These are phyloP conservation scores for Diabrotica balteata DNA, from an alignment of 2,888 invertebrate genomes.

Conservation along the genomic window DNA sequence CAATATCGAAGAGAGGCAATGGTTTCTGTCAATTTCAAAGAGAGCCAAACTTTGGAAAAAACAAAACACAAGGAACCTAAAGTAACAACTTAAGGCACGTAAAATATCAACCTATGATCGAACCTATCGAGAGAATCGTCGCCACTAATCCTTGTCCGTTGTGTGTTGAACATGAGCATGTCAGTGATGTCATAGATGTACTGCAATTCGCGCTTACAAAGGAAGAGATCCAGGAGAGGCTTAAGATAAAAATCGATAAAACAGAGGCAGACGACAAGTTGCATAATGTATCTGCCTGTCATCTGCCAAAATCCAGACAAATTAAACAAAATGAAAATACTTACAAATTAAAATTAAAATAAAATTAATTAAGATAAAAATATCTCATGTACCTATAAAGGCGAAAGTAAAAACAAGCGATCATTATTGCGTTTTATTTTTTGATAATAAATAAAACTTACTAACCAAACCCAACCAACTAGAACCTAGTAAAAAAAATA, in stretches of 20 bases:
- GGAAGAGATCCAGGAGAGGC: constrained; percentile 54
- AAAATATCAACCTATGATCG: constrained; percentile 52
- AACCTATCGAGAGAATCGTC: constrained; percentile 56
- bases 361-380: too few relatives aligned
- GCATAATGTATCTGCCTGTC: constrained; percentile 64
- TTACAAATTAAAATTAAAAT: too few relatives aligned
- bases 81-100: constrained; percentile 55
- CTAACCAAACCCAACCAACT: too few relatives aligned
- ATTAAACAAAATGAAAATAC: constrained; percentile 64
- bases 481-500: too few relatives aligned
- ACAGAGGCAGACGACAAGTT: constrained; percentile 58
- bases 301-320: constrained; percentile 63
- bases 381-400: too few relatives aligned
- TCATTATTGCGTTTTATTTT: too few relatives aligned
- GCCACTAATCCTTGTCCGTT: constrained; percentile 63
- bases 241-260: constrained; percentile 50
- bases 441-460: too few relatives aligned
- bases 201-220: constrained; percentile 57
- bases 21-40: constrained; percentile 61
- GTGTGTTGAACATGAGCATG: constrained; percentile 64
- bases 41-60: constrained; percentile 43
- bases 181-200: constrained; percentile 61
- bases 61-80: constrained; percentile 51
- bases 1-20: constrained; percentile 73
- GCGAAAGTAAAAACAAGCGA: too few relatives aligned